Percentiles rank a stretch among this genome's conserved stretches.
These are phyloP conservation scores for Chrysolina oricalcia DNA, from an alignment of 2,888 invertebrate species.

Conservation along the genomic window DNA sequence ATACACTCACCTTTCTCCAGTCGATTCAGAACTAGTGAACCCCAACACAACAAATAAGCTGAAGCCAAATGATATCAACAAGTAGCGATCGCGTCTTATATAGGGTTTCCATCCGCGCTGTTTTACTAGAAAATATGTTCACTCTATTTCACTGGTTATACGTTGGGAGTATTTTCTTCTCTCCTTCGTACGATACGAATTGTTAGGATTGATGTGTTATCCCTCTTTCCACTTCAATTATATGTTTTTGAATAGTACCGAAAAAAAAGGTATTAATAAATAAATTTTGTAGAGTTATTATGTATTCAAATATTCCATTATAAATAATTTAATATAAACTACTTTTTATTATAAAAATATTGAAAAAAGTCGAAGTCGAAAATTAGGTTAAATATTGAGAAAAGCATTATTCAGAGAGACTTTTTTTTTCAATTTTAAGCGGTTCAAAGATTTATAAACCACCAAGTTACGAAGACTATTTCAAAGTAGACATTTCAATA, in stretches of 20 bases:
- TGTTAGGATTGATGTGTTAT: not conserved
- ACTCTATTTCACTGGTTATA: conserved; percentile 19
- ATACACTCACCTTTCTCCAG: conserved; percentile 23
- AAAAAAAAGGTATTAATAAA: too few relatives aligned
- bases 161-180: not conserved
- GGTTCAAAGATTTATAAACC: too few relatives aligned
- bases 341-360: too few relatives aligned
- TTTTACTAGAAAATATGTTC: conserved; percentile 49
- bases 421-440: too few relatives aligned
- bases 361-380: too few relatives aligned
- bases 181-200: not conserved
- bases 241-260: not conserved
- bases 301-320: too few relatives aligned
- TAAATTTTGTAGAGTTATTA: too few relatives aligned
- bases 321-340: too few relatives aligned
- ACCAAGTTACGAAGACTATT: too few relatives aligned
- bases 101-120: conserved; percentile 67
- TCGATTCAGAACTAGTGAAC: conserved; percentile 38
- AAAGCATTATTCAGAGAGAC: too few relatives aligned
- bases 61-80: conserved; percentile 71
- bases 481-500: too few relatives aligned
- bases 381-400: too few relatives aligned
- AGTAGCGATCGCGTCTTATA: conserved; percentile 69
- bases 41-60: conserved; percentile 57
- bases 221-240: not conserved